Conservation (phyloP, 2,113 vertebrate species). For the Pycnonotus jocosus region DNA sequence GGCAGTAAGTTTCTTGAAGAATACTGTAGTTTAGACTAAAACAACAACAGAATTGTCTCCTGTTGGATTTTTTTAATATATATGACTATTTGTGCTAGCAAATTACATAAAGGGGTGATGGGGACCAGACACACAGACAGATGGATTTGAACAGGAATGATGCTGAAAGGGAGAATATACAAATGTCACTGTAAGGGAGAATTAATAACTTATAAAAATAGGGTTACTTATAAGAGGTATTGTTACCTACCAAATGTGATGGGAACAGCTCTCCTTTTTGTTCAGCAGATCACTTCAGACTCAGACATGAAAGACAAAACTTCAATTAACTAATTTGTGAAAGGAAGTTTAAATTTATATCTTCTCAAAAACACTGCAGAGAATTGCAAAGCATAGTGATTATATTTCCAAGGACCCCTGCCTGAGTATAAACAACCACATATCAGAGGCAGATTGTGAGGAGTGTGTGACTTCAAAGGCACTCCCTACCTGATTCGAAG, state of each 20-base stretch:
- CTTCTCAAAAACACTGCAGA: neutral
- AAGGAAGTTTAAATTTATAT: neutral
- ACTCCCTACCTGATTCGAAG: neutral
- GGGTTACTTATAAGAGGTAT: neutral
- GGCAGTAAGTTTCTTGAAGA: neutral
- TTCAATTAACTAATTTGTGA: neutral
- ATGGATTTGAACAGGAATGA: neutral
- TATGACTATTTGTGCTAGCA: neutral
- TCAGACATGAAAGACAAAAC: neutral
- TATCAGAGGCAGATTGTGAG: neutral
- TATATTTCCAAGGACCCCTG: neutral
- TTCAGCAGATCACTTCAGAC: neutral
- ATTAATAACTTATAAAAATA: neutral
- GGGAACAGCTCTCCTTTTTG: neutral
- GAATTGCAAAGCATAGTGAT: neutral
- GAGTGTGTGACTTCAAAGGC: neutral
- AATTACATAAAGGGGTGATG: neutral
- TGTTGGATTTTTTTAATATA: neutral
- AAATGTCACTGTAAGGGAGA: neutral
- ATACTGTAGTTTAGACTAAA: neutral
- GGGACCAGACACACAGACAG: rapidly evolving
- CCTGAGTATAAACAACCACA: neutral
- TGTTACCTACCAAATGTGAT: neutral
- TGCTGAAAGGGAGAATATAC: neutral
- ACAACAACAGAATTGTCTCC: neutral